Evolutionary conservation across 2,797 vertebrate species (phyloP), one percentile per base, ranked within the genome.

Genomic region (Ptychadena robeensis): DNA sequence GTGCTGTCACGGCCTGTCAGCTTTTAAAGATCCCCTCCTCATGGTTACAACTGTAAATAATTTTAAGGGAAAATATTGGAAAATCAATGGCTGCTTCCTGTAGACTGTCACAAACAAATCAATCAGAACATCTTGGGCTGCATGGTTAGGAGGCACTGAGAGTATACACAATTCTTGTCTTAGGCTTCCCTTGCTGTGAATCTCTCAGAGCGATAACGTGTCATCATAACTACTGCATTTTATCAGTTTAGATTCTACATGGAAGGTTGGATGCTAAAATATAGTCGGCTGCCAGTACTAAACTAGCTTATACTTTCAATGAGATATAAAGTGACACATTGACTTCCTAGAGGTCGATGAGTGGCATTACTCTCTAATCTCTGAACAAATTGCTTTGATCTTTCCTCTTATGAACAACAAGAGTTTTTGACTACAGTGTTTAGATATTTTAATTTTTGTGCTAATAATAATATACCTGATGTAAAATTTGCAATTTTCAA

Each of bases 41-140:
- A 93, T 94, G 94, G 94, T 96, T 96, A 96, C 94, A 96, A 95
- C 93, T 96, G 95, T 96, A 98, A 96, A 96, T 97, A 97, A 95
- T 97, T 95, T 96, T 93, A 95, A 95, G 95, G 95, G 96, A 97
- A 97, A 97, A 97, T 96, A 96, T 94, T 95, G 94, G 93, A 94
- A 98, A 98, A 98, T 98, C 97, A 97, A 98, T 98, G 95, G 91
- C 92, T 96, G 95, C 94, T 98, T 98, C 97, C 97, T 97, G 95
- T 92, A 95, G 96, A 96, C 95, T 96, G 94, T 96, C 96, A 95
- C 92, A 89, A 95, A 96, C 94, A 91, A 96, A 99, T 99, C 97
- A 97, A 98, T 98, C 97, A 96, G 96, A 93, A 14, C 94, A 96
- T 93, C 90, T 87, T 84, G 92, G 91, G 93, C 93, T 94, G 93